Evolutionary conservation across 2,888 invertebrate genomes (phyloP).

Genomic region (Branchipolynoe longqiensis): DNA sequence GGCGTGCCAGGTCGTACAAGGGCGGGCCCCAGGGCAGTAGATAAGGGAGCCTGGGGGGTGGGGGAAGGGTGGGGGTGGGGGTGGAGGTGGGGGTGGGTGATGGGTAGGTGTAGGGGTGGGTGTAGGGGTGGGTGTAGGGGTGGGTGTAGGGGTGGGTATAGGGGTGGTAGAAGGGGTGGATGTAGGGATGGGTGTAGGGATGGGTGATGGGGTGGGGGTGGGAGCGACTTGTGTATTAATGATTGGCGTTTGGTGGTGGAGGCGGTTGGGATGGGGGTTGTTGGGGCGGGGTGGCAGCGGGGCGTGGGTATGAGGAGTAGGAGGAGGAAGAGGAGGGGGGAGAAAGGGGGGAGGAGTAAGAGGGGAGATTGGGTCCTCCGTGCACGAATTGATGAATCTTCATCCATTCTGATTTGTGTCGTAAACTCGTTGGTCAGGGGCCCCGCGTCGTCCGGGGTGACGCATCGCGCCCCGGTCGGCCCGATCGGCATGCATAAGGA

Average conservation of each 20-base stretch:
- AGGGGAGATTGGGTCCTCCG: constrained; percentile 25
- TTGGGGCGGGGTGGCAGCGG: too few relatives aligned
- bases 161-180: too few relatives aligned
- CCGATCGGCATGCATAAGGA: constrained; percentile 27
- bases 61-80: neutral
- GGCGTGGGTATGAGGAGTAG: neutral
- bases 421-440: constrained; percentile 51
- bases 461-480: neutral
- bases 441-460: neutral
- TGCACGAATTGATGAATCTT: constrained; percentile 35
- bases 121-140: neutral
- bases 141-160: neutral
- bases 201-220: neutral
- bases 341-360: too few relatives aligned
- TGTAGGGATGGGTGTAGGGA: neutral
- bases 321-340: too few relatives aligned
- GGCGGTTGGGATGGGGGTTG: neutral
- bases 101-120: neutral
- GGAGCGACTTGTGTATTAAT: constrained; percentile 38
- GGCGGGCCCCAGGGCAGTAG: too few relatives aligned
- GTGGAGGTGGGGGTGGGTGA: neutral
- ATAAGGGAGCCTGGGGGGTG: neutral
- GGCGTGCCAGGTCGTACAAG: too few relatives aligned
- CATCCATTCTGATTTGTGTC: constrained; percentile 51
- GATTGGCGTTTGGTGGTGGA: too few relatives aligned